Percentiles rank a stretch among this genome's conserved stretches.
These are phyloP conservation scores for Andrena dorsata DNA, from an alignment of 2,888 invertebrate genomes.

Conservation along the genomic window DNA sequence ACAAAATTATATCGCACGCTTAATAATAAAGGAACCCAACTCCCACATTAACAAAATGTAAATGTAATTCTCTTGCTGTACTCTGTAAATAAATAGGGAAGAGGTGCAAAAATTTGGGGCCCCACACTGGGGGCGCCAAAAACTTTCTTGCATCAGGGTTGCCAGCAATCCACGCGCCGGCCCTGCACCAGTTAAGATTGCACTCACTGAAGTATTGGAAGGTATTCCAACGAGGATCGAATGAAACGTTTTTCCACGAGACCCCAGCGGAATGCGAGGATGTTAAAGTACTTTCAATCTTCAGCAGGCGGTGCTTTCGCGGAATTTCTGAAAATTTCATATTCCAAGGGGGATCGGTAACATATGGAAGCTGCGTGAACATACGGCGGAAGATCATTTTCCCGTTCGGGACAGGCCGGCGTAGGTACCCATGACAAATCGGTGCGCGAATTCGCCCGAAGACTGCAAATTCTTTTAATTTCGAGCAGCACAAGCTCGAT, in stretches of 20 bases:
- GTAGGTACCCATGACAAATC: slow-evolving; percentile 32
- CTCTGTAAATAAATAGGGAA: too few species aligned
- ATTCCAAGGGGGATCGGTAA: slow-evolving; percentile 12
- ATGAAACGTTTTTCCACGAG: not conserved
- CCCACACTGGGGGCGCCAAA: too few species aligned
- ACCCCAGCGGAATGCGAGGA: not conserved
- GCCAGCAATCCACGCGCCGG: too few species aligned
- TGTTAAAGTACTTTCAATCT: slow-evolving; percentile 1
- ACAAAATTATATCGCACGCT: too few species aligned
- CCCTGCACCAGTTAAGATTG: not conserved
- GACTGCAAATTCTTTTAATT: slow-evolving; percentile 38
- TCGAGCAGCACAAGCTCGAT: slow-evolving; percentile 15
- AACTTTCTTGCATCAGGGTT: too few species aligned
- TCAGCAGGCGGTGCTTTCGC: slow-evolving; percentile 13
- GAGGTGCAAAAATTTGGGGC: not conserved
- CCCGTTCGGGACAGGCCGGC: not conserved
- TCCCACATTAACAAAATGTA: too few species aligned
- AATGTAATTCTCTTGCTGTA: too few species aligned
- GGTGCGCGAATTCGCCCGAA: slow-evolving; percentile 30
- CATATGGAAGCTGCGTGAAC: slow-evolving; percentile 5
- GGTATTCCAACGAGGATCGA: not conserved
- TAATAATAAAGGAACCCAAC: too few species aligned
- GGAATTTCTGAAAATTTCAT: slow-evolving; percentile 36
- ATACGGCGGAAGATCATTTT: slow-evolving; percentile 25
- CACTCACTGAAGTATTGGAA: not conserved